Evolutionary conservation across 2,797 vertebrate genomes (phyloP), one percentile per base, ranked within the genome.

Genomic region (Apogon hyalosoma): DNA sequence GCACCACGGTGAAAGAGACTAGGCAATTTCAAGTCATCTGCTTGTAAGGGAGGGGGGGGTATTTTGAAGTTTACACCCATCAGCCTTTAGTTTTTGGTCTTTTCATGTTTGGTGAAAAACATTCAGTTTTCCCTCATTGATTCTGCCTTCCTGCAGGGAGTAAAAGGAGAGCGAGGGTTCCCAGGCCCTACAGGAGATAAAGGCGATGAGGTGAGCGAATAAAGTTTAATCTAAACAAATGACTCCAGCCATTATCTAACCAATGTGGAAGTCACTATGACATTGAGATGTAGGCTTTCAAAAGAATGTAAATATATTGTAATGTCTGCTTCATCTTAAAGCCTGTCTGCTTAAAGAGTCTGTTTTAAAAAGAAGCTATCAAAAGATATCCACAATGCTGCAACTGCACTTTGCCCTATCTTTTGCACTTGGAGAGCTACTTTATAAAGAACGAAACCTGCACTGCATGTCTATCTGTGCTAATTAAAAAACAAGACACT

Each of bases 151-250:
- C 63, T 67, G 53, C 84, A 99, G 98, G 97, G 98, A 79, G 94
- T 87, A 75, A 99, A 99, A 94, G 98, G 98, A 78, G 98, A 99
- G 86, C 92, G 97, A 81, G 97, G 98, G 41, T 98, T 97, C 88
- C 91, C 96, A 77, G 97, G 97, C 4, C 93, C 96, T 41, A 56
- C 62, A 1, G 98, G 97, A 82, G 96, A 97, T 68, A 98, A 98
- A 90, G 98, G 98, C 0, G 96, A 98, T 65, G 96, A 98, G 96
- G 98, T 99, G 92, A 93, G 90, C 87, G 41, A 15, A 62, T 41
- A 60, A 77, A 60, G 39, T 75, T 74, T 11, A 46, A 64, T 63
- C 63, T 57, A 69, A 74, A 82, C 54, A 82, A 81, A 84, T 69
- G 2, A 74, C 71, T 79, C 61, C 15, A 10, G 54, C 59, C 41